Evolutionary conservation across 2,113 vertebrate genomes (phyloP).

Genomic region (Oceanodroma tethys): DNA sequence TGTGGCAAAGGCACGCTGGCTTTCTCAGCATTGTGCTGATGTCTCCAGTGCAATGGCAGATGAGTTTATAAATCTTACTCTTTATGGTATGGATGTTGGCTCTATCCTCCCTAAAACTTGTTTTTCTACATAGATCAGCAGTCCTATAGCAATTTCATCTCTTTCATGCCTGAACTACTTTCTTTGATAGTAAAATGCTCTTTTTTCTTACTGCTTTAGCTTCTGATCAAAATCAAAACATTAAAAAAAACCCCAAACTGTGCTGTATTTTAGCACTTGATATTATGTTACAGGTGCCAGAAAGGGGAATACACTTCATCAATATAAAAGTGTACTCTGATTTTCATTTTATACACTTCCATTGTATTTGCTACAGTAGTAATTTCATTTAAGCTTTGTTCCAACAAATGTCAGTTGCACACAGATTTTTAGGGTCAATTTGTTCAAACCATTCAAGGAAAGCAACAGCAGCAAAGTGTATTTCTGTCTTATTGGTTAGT

Average conservation of each 20-base stretch:
- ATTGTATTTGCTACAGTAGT: background rate
- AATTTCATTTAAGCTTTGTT: background rate
- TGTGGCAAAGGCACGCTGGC: background rate
- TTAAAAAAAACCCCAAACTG: fast-evolving
- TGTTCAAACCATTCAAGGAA: background rate
- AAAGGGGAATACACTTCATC: background rate
- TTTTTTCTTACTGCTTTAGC: background rate
- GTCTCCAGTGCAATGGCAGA: background rate
- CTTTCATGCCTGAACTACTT: background rate
- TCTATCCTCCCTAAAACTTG: background rate
- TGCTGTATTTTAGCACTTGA: background rate
- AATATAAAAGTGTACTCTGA: background rate
- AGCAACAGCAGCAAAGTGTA: background rate
- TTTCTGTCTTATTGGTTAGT: background rate
- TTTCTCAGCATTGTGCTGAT: background rate
- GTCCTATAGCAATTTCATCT: background rate
- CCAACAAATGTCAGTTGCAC: background rate
- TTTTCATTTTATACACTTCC: background rate
- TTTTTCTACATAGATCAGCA: background rate
- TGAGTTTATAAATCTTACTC: background rate
- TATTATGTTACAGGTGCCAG: background rate
- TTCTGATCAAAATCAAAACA: background rate
- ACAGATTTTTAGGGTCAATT: background rate
- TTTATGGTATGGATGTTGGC: background rate
- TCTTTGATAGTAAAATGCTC: background rate